Evolutionary conservation across 2,113 vertebrate genomes (phyloP).

Genomic region (Emydura subglobosa): DNA sequence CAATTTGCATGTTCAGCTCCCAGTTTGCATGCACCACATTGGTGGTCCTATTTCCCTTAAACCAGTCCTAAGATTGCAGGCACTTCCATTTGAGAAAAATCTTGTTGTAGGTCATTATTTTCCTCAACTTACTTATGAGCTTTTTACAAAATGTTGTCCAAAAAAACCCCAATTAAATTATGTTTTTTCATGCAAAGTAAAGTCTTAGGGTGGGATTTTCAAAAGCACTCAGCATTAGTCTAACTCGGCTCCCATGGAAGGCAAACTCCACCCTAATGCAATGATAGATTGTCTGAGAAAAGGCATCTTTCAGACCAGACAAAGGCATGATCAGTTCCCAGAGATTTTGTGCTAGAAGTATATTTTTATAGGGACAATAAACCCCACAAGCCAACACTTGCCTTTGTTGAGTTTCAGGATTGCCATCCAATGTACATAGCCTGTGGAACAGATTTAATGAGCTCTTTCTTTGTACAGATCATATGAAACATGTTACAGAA

Average conservation of each 20-base stretch:
- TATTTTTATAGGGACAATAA: not conserved
- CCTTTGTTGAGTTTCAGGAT: not conserved
- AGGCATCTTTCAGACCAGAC: not conserved
- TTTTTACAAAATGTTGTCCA: too few relatives aligned
- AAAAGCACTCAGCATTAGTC: too few relatives aligned
- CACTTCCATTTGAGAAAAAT: not conserved
- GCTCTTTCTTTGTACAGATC: not conserved
- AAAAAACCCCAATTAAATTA: too few relatives aligned
- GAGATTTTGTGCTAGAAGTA: not conserved
- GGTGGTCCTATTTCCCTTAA: not conserved
- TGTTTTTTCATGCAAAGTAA: too few relatives aligned
- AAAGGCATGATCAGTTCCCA: not conserved
- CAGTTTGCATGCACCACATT: not conserved
- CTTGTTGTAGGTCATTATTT: too few relatives aligned
- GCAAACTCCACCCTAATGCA: too few relatives aligned
- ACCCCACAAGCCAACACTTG: not conserved
- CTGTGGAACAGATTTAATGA: not conserved
- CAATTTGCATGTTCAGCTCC: not conserved
- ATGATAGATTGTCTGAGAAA: not conserved
- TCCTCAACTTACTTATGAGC: too few relatives aligned
- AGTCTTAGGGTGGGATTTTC: too few relatives aligned
- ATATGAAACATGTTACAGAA: not conserved
- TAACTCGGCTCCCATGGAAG: too few relatives aligned
- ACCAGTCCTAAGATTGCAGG: not conserved
- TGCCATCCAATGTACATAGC: not conserved